A percentile compares a stretch with the other conserved stretches of the same genome.
Evolutionary conservation across 2,888 invertebrate genomes (phyloP).

Genomic region (Harpalus rubripes): DNA sequence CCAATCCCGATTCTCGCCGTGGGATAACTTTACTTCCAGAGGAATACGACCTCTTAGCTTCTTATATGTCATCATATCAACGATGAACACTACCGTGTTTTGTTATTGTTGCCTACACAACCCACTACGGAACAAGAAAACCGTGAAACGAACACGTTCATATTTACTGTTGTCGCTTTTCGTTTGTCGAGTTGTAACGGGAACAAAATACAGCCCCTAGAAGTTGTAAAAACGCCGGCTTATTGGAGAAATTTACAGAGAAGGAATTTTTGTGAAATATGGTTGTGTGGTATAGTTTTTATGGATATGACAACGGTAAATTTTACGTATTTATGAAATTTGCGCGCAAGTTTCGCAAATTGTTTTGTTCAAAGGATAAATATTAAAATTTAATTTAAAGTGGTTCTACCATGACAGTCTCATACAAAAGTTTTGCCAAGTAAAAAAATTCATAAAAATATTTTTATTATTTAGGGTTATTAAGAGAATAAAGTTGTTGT

Average conservation of each 20-base stretch:
- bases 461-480: too few relatives aligned
- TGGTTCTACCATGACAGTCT: too few relatives aligned
- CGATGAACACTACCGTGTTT: neutral
- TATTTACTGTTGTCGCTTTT: constrained; percentile 48
- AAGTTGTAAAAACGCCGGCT: constrained; percentile 28
- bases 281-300: neutral
- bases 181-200: constrained; percentile 26
- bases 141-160: constrained; percentile 10
- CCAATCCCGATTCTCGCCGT: constrained; percentile 28
- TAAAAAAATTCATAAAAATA: too few relatives aligned
- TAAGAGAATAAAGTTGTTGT: too few relatives aligned
- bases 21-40: constrained; percentile 8
- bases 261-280: neutral
- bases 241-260: constrained; percentile 32
- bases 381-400: too few relatives aligned
- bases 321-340: neutral
- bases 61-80: constrained; percentile 28
- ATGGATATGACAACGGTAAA: neutral
- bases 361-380: too few relatives aligned
- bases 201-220: constrained; percentile 21
- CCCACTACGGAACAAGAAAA: neutral
- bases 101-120: neutral
- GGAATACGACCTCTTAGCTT: constrained; percentile 11
- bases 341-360: too few relatives aligned
- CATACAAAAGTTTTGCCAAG: too few relatives aligned